A percentile compares a stretch with the other conserved stretches of the same genome.
These are phyloP conservation scores for Siniperca chuatsi DNA, from an alignment of 2,113 vertebrate genomes.

Conservation along the genomic window DNA sequence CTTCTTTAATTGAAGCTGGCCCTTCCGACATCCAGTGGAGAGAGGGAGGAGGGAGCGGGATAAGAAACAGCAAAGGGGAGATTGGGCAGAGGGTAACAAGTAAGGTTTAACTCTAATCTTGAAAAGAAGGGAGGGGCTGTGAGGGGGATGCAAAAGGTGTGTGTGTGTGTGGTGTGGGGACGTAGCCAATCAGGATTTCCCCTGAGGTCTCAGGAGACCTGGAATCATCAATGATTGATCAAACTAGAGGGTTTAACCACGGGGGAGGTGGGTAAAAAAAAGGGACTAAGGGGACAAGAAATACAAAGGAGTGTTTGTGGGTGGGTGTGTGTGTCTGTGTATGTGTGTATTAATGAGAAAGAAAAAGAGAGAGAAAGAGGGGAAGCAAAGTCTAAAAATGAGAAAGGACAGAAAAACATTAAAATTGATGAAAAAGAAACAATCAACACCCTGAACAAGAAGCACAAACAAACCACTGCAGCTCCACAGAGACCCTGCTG, in stretches of 20 bases:
- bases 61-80: conserved; percentile 64
- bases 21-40: conserved; percentile 52
- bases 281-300: conserved; percentile 19
- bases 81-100: conserved; percentile 40
- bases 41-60: conserved; percentile 45
- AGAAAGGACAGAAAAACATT: conserved; percentile 14
- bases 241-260: conserved; percentile 74
- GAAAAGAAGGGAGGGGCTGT: conserved; percentile 41
- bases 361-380: neutral
- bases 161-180: conserved; percentile 34
- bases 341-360: conserved; percentile 11
- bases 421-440: conserved; percentile 22
- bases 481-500: conserved; percentile 41
- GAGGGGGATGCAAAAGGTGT: conserved; percentile 29
- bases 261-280: conserved; percentile 35
- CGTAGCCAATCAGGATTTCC: conserved; percentile 68
- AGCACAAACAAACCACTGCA: conserved; percentile 12
- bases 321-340: neutral
- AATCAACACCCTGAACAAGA: conserved; percentile 24
- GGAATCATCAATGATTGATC: conserved; percentile 86
- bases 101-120: conserved; percentile 64
- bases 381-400: neutral
- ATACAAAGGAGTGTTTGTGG: conserved; percentile 28
- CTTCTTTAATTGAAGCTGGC: conserved; percentile 78
- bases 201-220: conserved; percentile 78